Conservation (phyloP, 2,888 invertebrate genomes). For the Trissoscelio sp. region DNA sequence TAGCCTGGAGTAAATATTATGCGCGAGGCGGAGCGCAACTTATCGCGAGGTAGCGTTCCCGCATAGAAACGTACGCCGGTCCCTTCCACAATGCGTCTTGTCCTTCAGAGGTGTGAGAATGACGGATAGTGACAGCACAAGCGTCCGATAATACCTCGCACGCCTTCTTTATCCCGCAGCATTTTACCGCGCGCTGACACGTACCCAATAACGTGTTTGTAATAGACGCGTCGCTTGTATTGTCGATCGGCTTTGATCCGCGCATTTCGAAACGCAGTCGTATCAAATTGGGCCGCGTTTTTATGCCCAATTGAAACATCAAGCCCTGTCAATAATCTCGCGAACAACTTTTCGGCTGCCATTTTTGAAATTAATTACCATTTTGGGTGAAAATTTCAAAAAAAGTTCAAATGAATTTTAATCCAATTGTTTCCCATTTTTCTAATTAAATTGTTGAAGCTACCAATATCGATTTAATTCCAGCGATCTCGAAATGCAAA, state of each 20-base stretch:
- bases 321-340: conserved; percentile 39
- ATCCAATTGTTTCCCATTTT: conserved; percentile 5
- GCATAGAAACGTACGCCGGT: conserved; percentile 60
- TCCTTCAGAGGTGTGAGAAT: conserved; percentile 77
- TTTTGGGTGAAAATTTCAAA: background rate
- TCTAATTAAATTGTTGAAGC: conserved; percentile 13
- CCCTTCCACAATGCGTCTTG: conserved; percentile 70
- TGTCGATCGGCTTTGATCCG: conserved; percentile 64
- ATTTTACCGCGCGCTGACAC: conserved; percentile 68
- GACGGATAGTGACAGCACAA: conserved; percentile 74
- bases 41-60: conserved; percentile 60
- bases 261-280: conserved; percentile 50
- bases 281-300: conserved; percentile 55
- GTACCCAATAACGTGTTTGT: conserved; percentile 67
- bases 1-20: no score
- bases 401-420: no score
- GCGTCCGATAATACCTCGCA: conserved; percentile 68
- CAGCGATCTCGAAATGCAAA: conserved; percentile 50
- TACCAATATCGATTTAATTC: conserved; percentile 62
- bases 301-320: conserved; percentile 59
- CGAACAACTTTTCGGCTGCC: conserved; percentile 26
- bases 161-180: conserved; percentile 68
- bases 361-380: conserved; percentile 17
- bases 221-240: conserved; percentile 64
- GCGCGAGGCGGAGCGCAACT: conserved; percentile 65